Conservation (phyloP, 2,113 vertebrate species). For the Stictonetta naevosa region DNA sequence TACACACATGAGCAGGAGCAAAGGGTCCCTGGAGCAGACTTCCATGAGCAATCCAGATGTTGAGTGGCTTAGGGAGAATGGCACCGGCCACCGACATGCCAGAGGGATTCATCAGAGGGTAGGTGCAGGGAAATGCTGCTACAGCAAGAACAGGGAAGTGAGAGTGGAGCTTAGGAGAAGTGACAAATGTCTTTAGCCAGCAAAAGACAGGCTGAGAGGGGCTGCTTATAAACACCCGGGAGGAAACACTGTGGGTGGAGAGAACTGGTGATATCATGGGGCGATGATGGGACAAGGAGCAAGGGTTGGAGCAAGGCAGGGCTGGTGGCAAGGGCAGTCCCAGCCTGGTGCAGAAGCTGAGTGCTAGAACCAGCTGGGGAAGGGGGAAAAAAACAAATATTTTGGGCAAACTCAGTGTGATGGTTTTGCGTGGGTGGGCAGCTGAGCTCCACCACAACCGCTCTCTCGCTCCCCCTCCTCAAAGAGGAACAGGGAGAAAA, state of each 20-base stretch:
- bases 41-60: not conserved
- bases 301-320: not conserved
- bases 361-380: not conserved
- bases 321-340: not conserved
- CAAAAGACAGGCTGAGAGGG: not conserved
- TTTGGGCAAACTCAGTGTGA: not conserved
- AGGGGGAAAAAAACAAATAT: not conserved
- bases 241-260: not conserved
- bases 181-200: not conserved
- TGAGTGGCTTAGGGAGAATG: not conserved
- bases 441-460: no score
- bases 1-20: not conserved
- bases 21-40: not conserved
- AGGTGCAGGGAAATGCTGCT: not conserved
- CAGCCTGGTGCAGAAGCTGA: not conserved
- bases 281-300: not conserved
- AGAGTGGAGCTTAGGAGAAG: not conserved
- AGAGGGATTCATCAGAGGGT: not conserved
- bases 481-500: no score
- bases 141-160: not conserved
- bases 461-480: no score
- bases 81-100: rapidly evolving
- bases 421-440: no score
- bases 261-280: not conserved
- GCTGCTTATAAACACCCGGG: not conserved